A percentile compares a stretch with the other conserved stretches of the same genome.
Conservation (phyloP, 2,113 vertebrate genomes). For the Cyanoderma ruficeps region DNA sequence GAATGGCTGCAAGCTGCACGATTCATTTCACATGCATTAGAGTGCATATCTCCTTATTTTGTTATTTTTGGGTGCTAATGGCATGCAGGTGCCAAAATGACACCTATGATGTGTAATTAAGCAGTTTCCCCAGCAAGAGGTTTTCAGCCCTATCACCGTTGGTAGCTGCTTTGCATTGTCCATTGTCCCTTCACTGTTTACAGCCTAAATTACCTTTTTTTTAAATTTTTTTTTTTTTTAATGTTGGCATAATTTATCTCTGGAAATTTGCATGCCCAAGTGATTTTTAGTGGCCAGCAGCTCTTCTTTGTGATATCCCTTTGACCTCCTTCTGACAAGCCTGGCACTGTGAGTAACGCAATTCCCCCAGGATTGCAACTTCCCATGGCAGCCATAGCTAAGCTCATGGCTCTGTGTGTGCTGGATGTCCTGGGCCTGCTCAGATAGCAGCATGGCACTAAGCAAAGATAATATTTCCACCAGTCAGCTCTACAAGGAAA, state of each 20-base stretch:
- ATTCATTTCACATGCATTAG: background rate
- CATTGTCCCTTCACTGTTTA: background rate
- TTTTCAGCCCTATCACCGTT: background rate
- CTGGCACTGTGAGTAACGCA: background rate
- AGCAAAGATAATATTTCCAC: background rate
- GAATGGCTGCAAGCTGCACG: background rate
- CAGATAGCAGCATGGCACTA: background rate
- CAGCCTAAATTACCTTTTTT: background rate
- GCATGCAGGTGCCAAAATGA: background rate
- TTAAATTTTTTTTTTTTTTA: too few relatives aligned
- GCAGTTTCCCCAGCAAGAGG: background rate
- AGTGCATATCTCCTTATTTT: background rate
- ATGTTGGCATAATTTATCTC: background rate
- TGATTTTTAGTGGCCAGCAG: background rate
- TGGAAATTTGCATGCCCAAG: background rate
- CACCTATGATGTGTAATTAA: background rate
- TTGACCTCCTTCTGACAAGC: background rate
- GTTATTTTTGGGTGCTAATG: background rate
- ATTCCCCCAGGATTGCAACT: background rate
- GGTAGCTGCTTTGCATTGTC: background rate
- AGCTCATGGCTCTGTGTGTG: background rate
- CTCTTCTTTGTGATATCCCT: background rate
- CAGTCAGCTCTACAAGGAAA: background rate
- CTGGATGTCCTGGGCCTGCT: background rate
- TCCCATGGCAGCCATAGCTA: slow-evolving; percentile 15